A percentile compares a stretch with the other conserved stretches of the same genome.
Conservation (phyloP, 2,888 invertebrate species). For the Heterodera filipjevi region DNA sequence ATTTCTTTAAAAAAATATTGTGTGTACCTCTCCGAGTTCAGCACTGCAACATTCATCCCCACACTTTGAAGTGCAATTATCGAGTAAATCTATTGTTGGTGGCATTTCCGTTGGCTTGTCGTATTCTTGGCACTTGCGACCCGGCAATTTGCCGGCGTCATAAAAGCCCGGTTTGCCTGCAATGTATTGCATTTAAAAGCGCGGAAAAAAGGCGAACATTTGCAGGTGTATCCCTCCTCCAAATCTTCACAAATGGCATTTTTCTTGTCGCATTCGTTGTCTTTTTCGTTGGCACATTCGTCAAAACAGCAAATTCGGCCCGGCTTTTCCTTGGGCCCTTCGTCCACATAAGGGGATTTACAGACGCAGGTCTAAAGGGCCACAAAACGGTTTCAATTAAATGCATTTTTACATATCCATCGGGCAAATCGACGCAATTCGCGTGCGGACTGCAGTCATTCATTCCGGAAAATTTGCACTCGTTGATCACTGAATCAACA, state of each 20-base stretch:
- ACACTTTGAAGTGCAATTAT: slow-evolving; percentile 31
- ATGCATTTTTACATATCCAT: slow-evolving; percentile 28
- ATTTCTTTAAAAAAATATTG: slow-evolving; percentile 46
- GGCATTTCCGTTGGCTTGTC: neutral
- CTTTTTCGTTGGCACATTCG: slow-evolving; percentile 53
- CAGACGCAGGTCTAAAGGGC: slow-evolving; percentile 53
- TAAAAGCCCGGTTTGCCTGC: slow-evolving; percentile 38
- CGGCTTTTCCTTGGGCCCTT: slow-evolving; percentile 51
- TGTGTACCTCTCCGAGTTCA: slow-evolving; percentile 47
- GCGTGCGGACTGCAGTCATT: slow-evolving; percentile 62
- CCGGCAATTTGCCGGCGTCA: slow-evolving; percentile 40
- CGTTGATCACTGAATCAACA: slow-evolving; percentile 55
- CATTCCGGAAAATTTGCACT: slow-evolving; percentile 58
- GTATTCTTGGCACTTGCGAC: slow-evolving; percentile 36
- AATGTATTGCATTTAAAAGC: neutral
- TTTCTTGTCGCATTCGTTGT: slow-evolving; percentile 18
- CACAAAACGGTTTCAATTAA: neutral
- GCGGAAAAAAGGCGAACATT: slow-evolving; percentile 43
- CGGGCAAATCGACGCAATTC: slow-evolving; percentile 47
- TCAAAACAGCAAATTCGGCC: slow-evolving; percentile 57
- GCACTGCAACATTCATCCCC: slow-evolving; percentile 46
- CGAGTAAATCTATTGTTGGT: neutral
- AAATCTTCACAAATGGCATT: slow-evolving; percentile 54
- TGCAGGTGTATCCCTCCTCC: slow-evolving; percentile 59
- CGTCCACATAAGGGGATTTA: slow-evolving; percentile 59